Conservation (phyloP, 2,113 vertebrate genomes). For the Urocynchramus pylzowi region DNA sequence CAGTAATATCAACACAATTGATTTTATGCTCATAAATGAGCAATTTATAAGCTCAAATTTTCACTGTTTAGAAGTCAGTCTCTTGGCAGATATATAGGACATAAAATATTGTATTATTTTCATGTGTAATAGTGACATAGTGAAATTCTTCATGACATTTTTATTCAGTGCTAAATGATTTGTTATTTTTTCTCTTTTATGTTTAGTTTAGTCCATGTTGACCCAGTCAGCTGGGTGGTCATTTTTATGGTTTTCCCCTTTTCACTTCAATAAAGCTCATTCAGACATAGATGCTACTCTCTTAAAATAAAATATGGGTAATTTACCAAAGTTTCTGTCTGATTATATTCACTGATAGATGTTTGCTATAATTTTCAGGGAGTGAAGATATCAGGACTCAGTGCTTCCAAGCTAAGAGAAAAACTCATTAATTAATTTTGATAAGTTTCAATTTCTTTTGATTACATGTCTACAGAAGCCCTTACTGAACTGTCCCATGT, state of each 20-base stretch:
- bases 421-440: neutral
- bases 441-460: neutral
- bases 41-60: neutral
- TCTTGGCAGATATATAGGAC: neutral
- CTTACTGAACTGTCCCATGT: neutral
- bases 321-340: neutral
- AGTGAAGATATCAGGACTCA: neutral
- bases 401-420: neutral
- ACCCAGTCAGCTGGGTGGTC: neutral
- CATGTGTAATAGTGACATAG: neutral
- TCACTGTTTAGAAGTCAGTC: neutral
- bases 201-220: neutral
- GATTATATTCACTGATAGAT: neutral
- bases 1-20: neutral
- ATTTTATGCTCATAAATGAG: neutral
- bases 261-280: neutral
- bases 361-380: neutral
- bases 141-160: neutral
- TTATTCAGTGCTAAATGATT: neutral
- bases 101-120: neutral
- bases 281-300: neutral
- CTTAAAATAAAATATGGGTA: neutral
- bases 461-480: neutral
- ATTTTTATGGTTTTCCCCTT: neutral
- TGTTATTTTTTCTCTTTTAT: neutral